phyloP scores from a whole-genome alignment of 2,797 vertebrate genomes.

The Sebastes alutus region DNA sequence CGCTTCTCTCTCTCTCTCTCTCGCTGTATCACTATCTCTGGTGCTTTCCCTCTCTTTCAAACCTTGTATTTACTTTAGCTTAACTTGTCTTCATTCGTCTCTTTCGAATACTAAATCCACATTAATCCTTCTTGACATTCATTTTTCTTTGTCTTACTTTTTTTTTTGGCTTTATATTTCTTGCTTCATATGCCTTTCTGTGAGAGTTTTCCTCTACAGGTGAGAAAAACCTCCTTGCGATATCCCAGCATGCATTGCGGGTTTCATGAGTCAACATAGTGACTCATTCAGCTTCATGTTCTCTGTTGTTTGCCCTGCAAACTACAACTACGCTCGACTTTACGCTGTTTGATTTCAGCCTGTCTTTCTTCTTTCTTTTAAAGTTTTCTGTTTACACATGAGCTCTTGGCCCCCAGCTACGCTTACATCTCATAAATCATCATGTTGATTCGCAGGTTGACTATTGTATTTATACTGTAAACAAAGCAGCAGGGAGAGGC shows the following conservation, averaged over 20 bases:
- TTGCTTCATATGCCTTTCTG: not conserved
- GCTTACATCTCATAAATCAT: conserved; percentile 35
- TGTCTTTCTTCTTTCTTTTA: conserved; percentile 17
- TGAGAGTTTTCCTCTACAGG: not conserved
- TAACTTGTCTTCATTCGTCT: not conserved
- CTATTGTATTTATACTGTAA: conserved; percentile 53
- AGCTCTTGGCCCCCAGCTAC: conserved; percentile 28
- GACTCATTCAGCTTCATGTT: conserved; percentile 36
- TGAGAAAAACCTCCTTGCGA: not conserved
- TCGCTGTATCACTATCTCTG: conserved; percentile 1
- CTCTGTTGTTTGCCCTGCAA: conserved; percentile 48
- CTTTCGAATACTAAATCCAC: not conserved
- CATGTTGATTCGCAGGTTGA: conserved; percentile 33
- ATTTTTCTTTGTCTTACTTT: not conserved
- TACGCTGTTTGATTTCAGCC: conserved; percentile 20
- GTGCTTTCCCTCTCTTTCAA: conserved; percentile 17
- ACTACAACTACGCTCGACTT: conserved; percentile 29
- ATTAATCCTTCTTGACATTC: not conserved
- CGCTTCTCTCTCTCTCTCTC: not conserved
- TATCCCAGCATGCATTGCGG: not conserved
- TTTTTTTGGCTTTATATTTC: not conserved
- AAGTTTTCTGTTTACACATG: conserved; percentile 43
- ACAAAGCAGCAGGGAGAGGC: conserved; percentile 45
- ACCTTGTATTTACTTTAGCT: not conserved
- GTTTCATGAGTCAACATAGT: conserved; percentile 31